Conservation (phyloP, 2,888 invertebrate species). For the Chymomyza caudatula region DNA sequence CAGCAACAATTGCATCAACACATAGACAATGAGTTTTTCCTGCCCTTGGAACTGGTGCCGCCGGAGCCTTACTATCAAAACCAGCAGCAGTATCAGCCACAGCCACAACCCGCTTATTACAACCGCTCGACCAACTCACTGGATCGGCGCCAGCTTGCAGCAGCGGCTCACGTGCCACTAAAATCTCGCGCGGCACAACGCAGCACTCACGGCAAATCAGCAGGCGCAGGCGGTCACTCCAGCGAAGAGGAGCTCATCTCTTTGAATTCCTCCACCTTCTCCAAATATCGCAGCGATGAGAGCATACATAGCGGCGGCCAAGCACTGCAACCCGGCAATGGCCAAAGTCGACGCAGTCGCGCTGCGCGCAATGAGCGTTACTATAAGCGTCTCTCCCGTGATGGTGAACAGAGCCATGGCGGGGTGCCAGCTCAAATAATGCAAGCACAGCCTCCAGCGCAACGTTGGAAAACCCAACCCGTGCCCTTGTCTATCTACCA, state of each 20-base stretch:
- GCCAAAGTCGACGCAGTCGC: constrained; percentile 83
- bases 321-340: constrained; percentile 70
- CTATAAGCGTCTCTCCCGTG: constrained; percentile 85
- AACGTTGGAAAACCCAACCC: constrained; percentile 78
- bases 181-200: constrained; percentile 65
- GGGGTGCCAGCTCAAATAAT: constrained; percentile 59
- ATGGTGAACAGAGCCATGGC: constrained; percentile 80
- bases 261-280: constrained; percentile 83
- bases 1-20: constrained; percentile 35
- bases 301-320: constrained; percentile 81
- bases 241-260: constrained; percentile 80
- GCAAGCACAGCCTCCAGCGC: constrained; percentile 77
- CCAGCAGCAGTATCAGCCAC: constrained; percentile 44
- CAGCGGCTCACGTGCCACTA: constrained; percentile 34
- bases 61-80: constrained; percentile 63
- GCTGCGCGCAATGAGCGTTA: constrained; percentile 89
- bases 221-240: constrained; percentile 50
- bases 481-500: constrained; percentile 78
- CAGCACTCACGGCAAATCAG: constrained; percentile 41
- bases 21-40: constrained; percentile 78
- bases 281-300: constrained; percentile 85
- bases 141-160: constrained; percentile 58
- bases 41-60: constrained; percentile 73
- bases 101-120: constrained; percentile 45
- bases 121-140: constrained; percentile 71